Evolutionary conservation across 2,797 vertebrate species (phyloP).

Genomic region (Gobionotothen gibberifrons): DNA sequence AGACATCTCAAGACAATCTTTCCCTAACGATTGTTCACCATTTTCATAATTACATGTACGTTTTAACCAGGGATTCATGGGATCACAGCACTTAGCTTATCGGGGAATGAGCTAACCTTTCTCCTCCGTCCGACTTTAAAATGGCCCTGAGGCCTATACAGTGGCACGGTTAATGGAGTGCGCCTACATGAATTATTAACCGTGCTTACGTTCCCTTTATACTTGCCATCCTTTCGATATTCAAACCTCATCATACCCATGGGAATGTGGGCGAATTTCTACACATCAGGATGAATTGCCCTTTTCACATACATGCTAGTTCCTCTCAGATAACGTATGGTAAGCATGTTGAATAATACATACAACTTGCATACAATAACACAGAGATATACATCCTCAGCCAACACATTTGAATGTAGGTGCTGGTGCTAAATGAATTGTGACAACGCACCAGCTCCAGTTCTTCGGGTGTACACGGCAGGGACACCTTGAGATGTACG

Average conservation of each 20-base stretch:
- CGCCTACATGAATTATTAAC: conserved; percentile 80
- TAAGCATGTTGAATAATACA: conserved; percentile 66
- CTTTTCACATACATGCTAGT: conserved; percentile 57
- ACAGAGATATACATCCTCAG: conserved; percentile 25
- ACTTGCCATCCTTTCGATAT: conserved; percentile 76
- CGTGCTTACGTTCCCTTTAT: conserved; percentile 76
- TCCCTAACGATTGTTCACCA: not conserved
- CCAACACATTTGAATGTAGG: conserved; percentile 56
- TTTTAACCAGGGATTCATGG: conserved; percentile 60
- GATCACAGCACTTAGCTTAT: conserved; percentile 69
- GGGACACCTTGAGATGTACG: conserved; percentile 73
- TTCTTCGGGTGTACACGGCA: conserved; percentile 51
- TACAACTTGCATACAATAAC: conserved; percentile 43
- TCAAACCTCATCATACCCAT: conserved; percentile 66
- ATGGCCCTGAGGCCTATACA: conserved; percentile 67
- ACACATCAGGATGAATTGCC: conserved; percentile 60
- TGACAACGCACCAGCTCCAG: conserved; percentile 26
- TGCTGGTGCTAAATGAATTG: conserved; percentile 52
- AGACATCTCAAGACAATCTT: not conserved
- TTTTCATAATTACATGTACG: conserved; percentile 57
- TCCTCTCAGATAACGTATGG: conserved; percentile 53
- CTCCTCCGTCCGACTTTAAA: conserved; percentile 65
- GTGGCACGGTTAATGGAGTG: conserved; percentile 78
- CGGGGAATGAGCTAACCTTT: conserved; percentile 67
- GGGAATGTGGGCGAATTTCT: conserved; percentile 70